A percentile compares a stretch with the other conserved stretches of the same genome.
Evolutionary conservation across 2,888 invertebrate species (phyloP).

Genomic region (Thalpophila matura): DNA sequence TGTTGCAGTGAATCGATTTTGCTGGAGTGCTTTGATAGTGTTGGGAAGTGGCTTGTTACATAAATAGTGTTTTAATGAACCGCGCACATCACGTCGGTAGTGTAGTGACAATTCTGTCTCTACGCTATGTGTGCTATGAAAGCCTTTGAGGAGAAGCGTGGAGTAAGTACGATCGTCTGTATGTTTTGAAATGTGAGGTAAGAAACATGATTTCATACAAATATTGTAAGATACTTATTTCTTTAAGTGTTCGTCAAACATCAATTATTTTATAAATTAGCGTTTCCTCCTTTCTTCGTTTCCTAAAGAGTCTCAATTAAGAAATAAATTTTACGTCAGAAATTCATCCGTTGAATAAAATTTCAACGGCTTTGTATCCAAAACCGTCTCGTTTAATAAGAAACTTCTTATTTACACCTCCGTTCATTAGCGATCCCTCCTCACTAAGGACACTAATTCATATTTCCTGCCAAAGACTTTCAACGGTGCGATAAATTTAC

Average conservation of each 20-base stretch:
- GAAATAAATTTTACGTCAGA: slow-evolving; percentile 23
- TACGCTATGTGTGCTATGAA: too few species aligned
- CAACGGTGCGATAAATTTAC: slow-evolving; percentile 83
- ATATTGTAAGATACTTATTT: background rate
- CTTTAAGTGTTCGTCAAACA: slow-evolving; percentile 5
- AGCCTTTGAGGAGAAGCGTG: too few species aligned
- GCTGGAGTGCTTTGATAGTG: slow-evolving; percentile 33
- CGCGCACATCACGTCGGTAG: background rate
- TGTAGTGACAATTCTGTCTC: background rate
- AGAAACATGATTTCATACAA: too few species aligned
- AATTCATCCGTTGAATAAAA: slow-evolving; percentile 41
- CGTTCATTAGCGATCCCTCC: slow-evolving; percentile 78
- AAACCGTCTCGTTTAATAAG: slow-evolving; percentile 59
- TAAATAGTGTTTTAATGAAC: slow-evolving; percentile 36
- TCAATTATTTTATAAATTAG: background rate
- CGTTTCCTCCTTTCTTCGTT: background rate
- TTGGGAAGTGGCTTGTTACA: slow-evolving; percentile 4
- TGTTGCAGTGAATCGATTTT: slow-evolving; percentile 40
- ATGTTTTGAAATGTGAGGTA: too few species aligned
- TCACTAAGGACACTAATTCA: slow-evolving; percentile 83
- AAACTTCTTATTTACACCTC: slow-evolving; percentile 67
- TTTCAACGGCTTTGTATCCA: slow-evolving; percentile 55
- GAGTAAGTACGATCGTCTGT: too few species aligned
- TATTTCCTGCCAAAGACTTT: slow-evolving; percentile 83
- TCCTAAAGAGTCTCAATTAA: slow-evolving; percentile 33